Evolutionary conservation across 2,797 vertebrate genomes (phyloP).

Genomic region (Eupleurogrammus muticus): DNA sequence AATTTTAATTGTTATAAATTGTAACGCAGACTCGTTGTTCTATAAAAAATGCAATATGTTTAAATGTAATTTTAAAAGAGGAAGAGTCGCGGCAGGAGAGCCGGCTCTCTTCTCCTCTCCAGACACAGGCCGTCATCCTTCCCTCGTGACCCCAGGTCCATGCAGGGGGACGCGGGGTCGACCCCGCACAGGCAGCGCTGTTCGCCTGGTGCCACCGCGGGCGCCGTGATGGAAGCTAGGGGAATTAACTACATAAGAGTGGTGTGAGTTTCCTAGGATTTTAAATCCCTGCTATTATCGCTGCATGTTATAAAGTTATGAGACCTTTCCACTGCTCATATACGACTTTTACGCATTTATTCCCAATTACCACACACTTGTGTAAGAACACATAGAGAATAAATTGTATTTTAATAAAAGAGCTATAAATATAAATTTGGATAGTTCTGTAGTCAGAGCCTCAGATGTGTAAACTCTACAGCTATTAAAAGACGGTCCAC

Average conservation of each 20-base stretch:
- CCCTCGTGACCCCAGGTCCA: constrained; percentile 33
- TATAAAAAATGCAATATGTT: not conserved
- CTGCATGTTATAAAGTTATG: not conserved
- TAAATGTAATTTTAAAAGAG: not conserved
- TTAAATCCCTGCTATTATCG: not conserved
- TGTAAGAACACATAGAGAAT: not conserved
- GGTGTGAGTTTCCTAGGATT: not conserved
- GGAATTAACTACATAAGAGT: not conserved
- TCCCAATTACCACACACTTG: not conserved
- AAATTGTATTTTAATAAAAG: not conserved
- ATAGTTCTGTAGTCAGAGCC: not conserved
- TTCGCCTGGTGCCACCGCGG: constrained; percentile 21
- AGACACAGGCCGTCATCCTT: constrained; percentile 26
- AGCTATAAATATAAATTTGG: not conserved
- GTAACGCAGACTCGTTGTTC: not conserved
- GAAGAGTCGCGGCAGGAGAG: not conserved
- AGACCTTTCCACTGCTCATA: constrained; percentile 41
- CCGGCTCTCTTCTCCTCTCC: constrained; percentile 1
- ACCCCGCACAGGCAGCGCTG: constrained; percentile 45
- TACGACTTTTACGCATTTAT: not conserved
- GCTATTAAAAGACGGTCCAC: not conserved
- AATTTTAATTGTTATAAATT: not conserved
- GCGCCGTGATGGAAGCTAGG: not conserved
- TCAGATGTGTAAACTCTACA: too few species aligned
- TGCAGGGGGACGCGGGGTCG: constrained; percentile 29